Evolutionary conservation across 2,888 invertebrate genomes (phyloP), one percentile per base, ranked within the genome.

Genomic region (Eilema caniola): DNA sequence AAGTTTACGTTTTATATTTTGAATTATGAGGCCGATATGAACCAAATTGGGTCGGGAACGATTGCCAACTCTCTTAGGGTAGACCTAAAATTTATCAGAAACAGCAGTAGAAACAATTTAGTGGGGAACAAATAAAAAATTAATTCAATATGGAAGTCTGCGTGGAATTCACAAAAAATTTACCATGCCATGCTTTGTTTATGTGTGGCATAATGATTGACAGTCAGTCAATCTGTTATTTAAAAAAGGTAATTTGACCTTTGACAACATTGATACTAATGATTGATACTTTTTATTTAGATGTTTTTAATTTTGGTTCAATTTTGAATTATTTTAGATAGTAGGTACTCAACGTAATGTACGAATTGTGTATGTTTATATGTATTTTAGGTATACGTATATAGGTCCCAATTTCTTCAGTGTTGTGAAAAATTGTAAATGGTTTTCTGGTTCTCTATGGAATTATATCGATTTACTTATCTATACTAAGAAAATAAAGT

Each of bases 11-110:
- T 16, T 20, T 31, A n/a, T 56, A 25, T 37, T 62, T 25, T 20
- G 23, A 56, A 67, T 68, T 37, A 67, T 24, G 12, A 25, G 8
- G 23, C 33, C 56, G 24, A 56, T 53, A 24, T 33, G 56, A 28
- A 33, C 16, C 20, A 62, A 33, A 71, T 59, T 8, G 16, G 33
- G 63, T 57, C 16, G 10, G 41, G 25, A 71, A 66, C 64, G 28
- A 67, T 57, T 16, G 37, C 23, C 7, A 57, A 66, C 20, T 33
- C 57, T 37, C 33, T 5, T 31, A 24, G 66, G 14, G 33, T 33
- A 56, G 8, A 3, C 24, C 12, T 3, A 12, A 31, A 14, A 53
- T 33, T 56, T 65, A 64, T 23, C 31, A 23, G 33, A 5, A 31
- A 65, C 56, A 28, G 16, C 16, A 8, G 16, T n/a, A n/a, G n/a